Evolutionary conservation across 1,140 invertebrate species (phyloP), one percentile per base, ranked within the genome.

Genomic region (Drosophila sucinea): DNA sequence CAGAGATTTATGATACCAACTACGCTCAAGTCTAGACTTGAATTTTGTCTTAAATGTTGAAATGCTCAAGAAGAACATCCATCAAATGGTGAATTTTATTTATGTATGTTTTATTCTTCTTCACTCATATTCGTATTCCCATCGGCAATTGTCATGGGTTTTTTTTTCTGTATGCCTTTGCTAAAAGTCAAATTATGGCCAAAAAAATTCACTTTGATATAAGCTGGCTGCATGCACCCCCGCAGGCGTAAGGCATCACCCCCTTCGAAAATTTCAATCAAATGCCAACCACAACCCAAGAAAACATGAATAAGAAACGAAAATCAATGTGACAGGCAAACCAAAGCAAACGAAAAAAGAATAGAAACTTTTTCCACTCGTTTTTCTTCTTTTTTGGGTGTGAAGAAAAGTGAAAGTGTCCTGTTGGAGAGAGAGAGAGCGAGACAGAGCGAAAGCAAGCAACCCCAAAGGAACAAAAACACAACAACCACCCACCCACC

Each of bases 391-490:
- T 38, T 38, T 10, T 1, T 87, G 62, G 77, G 77, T 66, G 83
- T 58, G 58, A 87, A 83, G 84, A 87, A 84, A 87, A 87, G 83
- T 87, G 79, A 87, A 87, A 87, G 83, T 86, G 69, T 56, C 47
- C 17, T 72, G 67, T 60, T 65, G 10, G 35, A 17, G 17, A 17
- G 17, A 17, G 54, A 65, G 55, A 10, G 27, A 51, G 25, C 44
- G 44, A 51, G 44, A 51, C 10, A 25, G 23, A 25, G 7, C 17
- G 4, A 44, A 51, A 47, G 17, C 17, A 17, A 85, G 74, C 67
- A 83, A 70, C 87, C 83, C 83, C 83, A 67, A 67, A 54, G 67
- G 82, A 60, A 58, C 47, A 51, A 44, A 55, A 33, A 33, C 54
- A 65, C 30, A 60, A 60, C 23, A 8, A 10, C 44, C 23, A 44